Evolutionary conservation across 2,797 vertebrate species (phyloP).

Genomic region (Alauda arvensis): DNA sequence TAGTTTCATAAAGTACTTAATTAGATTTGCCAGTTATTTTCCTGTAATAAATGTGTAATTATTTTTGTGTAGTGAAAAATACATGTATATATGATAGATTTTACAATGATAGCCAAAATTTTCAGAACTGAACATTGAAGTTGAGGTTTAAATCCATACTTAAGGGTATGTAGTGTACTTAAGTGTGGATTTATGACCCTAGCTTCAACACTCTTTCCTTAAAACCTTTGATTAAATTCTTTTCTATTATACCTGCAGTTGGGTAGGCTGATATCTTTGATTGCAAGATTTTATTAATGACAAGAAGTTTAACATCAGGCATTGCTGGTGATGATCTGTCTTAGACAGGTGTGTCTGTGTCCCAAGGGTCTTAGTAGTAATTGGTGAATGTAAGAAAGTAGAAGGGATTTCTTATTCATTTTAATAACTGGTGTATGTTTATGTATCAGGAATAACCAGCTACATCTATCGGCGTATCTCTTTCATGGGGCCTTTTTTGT

Average conservation of each 20-base stretch:
- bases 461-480: background rate
- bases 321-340: background rate
- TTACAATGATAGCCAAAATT: background rate
- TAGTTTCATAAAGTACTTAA: background rate
- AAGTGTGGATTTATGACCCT: background rate
- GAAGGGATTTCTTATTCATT: background rate
- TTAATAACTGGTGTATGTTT: background rate
- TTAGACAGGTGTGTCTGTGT: background rate
- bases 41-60: background rate
- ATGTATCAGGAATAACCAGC: background rate
- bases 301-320: background rate
- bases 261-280: background rate
- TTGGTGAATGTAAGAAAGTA: background rate
- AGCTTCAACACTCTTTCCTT: background rate
- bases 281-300: background rate
- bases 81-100: background rate
- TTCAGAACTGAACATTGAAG: background rate
- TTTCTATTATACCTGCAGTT: background rate
- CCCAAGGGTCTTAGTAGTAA: background rate
- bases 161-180: background rate
- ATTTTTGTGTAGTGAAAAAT: background rate
- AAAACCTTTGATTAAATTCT: background rate
- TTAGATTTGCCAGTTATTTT: background rate
- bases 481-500: background rate
- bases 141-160: background rate